Evolutionary conservation across 2,797 vertebrate species (phyloP).

Genomic region (Coracias cyanogaster): DNA sequence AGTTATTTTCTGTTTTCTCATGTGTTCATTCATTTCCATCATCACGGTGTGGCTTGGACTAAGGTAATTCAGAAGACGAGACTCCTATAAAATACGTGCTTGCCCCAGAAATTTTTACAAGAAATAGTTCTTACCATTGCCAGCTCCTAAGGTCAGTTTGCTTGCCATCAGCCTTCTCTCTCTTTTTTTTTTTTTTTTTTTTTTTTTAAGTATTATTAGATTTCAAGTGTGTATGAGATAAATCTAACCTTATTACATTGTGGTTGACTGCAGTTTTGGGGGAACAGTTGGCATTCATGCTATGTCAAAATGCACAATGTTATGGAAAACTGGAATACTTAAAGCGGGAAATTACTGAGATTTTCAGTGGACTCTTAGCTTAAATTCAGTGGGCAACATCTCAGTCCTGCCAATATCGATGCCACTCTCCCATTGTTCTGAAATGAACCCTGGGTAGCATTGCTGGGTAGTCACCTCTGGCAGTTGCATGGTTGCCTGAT

Average conservation of each 20-base stretch:
- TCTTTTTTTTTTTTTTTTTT: not conserved
- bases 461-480: not conserved
- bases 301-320: rapidly evolving
- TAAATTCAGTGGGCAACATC: not conserved
- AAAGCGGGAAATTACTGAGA: not conserved
- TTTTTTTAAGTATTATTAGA: not conserved
- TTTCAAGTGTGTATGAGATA: not conserved
- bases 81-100: not conserved
- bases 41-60: not conserved
- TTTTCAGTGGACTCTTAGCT: not conserved
- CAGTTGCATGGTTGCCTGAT: not conserved
- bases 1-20: not conserved
- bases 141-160: not conserved
- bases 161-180: not conserved
- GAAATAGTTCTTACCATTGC: not conserved
- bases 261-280: not conserved
- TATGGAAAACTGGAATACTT: not conserved
- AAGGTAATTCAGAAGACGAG: conserved; percentile 21
- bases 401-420: not conserved
- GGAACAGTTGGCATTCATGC: not conserved
- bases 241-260: not conserved
- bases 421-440: not conserved
- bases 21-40: not conserved
- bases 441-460: not conserved
- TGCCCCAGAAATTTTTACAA: not conserved